Evolutionary conservation across 2,113 vertebrate species (phyloP).

Genomic region (Haliaeetus leucogaster): DNA sequence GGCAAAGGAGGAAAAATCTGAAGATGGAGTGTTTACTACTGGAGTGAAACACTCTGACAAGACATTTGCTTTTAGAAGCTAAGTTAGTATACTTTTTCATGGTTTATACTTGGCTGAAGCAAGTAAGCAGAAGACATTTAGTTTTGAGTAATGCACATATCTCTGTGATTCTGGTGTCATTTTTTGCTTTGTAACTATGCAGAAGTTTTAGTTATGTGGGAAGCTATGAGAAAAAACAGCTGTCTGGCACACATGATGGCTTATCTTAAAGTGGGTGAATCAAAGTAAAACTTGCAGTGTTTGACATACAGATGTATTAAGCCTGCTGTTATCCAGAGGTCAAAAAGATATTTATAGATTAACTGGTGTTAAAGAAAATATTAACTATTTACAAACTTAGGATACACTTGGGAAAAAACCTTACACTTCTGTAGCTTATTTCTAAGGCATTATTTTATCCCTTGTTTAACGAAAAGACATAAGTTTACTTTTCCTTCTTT

Average conservation of each 20-base stretch:
- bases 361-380: constrained; percentile 25
- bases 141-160: background rate
- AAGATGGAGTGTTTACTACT: background rate
- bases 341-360: constrained; percentile 46
- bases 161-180: background rate
- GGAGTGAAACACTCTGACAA: background rate
- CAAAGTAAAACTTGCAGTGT: constrained; percentile 39
- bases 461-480: background rate
- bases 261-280: constrained; percentile 41
- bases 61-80: background rate
- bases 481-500: constrained; percentile 27
- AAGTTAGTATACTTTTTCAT: background rate
- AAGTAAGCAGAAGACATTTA: constrained; percentile 41
- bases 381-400: constrained; percentile 7
- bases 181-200: constrained; percentile 36
- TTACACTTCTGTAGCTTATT: background rate
- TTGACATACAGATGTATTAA: constrained; percentile 36
- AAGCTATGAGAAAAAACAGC: constrained; percentile 53
- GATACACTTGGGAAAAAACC: background rate
- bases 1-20: background rate
- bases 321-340: background rate
- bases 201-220: constrained; percentile 42
- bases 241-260: constrained; percentile 24
- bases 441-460: background rate
- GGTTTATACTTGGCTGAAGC: constrained; percentile 16